Evolutionary conservation across 30 jellyfish, hydroid and myxozoan genomes (phyloP).

Genomic region (Pseudorhiza aurosa): DNA sequence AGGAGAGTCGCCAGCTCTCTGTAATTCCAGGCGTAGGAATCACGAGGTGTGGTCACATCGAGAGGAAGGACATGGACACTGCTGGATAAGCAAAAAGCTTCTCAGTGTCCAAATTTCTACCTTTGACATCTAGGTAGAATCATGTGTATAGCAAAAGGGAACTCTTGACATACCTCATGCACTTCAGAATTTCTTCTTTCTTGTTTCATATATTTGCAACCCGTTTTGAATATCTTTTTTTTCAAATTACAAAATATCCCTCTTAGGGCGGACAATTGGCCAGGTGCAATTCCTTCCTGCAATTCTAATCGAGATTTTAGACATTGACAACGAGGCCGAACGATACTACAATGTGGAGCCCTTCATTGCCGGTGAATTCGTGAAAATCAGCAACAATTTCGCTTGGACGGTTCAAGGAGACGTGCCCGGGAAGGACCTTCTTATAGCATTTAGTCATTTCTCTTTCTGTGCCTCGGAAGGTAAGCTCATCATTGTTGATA

Average conservation of each 20-base stretch:
- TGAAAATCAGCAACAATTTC: slow-evolving; percentile 47
- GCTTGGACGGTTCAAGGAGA: slow-evolving; percentile 19
- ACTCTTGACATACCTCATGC: too few relatives aligned
- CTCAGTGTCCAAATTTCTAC: too few relatives aligned
- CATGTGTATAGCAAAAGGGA: too few relatives aligned
- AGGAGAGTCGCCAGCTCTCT: too few relatives aligned
- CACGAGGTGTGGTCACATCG: too few relatives aligned
- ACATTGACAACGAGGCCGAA: slow-evolving; percentile 28
- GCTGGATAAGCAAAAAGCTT: too few relatives aligned
- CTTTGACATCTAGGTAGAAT: too few relatives aligned
- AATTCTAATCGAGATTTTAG: slow-evolving; percentile 38
- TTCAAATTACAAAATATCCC: neutral
- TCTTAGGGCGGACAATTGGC: slow-evolving; percentile 37
- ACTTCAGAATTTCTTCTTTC: too few relatives aligned
- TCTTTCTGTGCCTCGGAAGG: slow-evolving; percentile 45
- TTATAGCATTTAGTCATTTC: slow-evolving; percentile 71
- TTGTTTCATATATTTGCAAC: neutral
- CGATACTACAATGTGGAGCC: slow-evolving; percentile 71
- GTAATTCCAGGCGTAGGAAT: too few relatives aligned
- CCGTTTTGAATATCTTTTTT: neutral
- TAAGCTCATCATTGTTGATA: slow-evolving; percentile 50
- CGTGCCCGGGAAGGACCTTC: slow-evolving; percentile 58
- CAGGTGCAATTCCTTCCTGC: slow-evolving; percentile 70
- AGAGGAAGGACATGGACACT: too few relatives aligned
- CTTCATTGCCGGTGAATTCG: slow-evolving; percentile 60